phyloP scores from a whole-genome alignment of 1,140 invertebrate genomes.

The Achatina immaculata region DNA sequence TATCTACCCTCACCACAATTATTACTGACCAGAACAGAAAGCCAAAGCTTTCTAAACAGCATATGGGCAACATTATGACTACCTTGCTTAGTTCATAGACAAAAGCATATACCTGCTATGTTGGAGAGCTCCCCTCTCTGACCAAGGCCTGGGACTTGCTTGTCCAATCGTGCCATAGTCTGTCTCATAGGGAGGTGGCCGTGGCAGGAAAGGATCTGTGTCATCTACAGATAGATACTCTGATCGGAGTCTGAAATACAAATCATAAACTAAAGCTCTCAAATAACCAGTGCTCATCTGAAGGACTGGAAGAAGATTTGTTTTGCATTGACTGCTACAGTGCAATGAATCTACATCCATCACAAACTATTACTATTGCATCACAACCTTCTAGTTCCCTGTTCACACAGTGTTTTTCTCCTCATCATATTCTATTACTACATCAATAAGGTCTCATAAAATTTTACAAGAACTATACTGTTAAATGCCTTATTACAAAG shows the following conservation, averaged over 20 bases:
- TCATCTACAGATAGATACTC: constrained; percentile 56
- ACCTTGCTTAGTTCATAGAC: no score
- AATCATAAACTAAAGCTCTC: not conserved
- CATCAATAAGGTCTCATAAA: no score
- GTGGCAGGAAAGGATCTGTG: constrained; percentile 60
- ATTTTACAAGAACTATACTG: no score
- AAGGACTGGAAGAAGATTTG: not conserved
- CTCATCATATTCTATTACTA: no score
- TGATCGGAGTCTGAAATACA: constrained; percentile 32
- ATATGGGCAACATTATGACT: no score
- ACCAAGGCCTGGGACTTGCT: constrained; percentile 28
- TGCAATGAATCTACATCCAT: not conserved
- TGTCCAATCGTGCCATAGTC: constrained; percentile 56
- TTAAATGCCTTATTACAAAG: no score
- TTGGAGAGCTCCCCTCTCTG: constrained; percentile 25
- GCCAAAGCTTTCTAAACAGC: no score
- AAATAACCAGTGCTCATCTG: not conserved
- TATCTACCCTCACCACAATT: no score
- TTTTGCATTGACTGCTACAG: not conserved
- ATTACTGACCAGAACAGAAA: no score
- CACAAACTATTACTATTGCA: no score
- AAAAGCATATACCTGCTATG: not conserved
- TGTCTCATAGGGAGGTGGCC: constrained; percentile 59
- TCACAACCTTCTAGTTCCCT: no score
- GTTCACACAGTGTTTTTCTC: no score